These are phyloP conservation scores for Nyctereutes procyonoides DNA, from an alignment of 2,113 vertebrate genomes.

Conservation along the genomic window DNA sequence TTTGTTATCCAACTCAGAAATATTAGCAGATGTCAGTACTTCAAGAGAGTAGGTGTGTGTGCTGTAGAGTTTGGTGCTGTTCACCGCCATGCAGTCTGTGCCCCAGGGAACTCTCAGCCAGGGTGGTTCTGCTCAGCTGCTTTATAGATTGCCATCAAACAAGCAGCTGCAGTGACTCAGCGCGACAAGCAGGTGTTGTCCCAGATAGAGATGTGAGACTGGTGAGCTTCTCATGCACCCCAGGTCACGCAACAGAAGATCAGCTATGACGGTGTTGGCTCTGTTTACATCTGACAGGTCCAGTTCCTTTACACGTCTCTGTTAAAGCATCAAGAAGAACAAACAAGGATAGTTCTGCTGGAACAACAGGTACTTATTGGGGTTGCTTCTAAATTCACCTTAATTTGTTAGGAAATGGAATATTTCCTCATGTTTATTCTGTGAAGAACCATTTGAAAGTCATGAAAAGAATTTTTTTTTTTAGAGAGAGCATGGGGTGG, in stretches of 20 bases:
- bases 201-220: neutral
- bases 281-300: constrained; percentile 86
- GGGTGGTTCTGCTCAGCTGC: neutral
- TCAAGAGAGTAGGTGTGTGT: neutral
- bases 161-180: neutral
- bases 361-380: constrained; percentile 92
- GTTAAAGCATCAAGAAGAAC: constrained; percentile 91
- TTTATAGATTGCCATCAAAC: neutral
- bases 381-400: neutral
- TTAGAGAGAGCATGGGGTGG: neutral
- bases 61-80: neutral
- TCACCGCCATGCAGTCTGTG: neutral
- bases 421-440: neutral
- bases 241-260: neutral
- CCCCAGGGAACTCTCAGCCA: neutral
- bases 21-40: neutral
- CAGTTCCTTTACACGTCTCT: constrained; percentile 92
- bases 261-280: neutral
- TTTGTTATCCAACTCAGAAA: neutral
- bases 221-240: neutral
- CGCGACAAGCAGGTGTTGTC: neutral
- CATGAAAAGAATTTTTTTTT: neutral
- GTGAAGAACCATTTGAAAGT: constrained; percentile 58
- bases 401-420: neutral
- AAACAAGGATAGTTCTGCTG: constrained; percentile 87